A percentile compares a stretch with the other conserved stretches of the same genome.
Evolutionary conservation across 2,888 invertebrate species (phyloP).

Genomic region (Geophilus truncorum): DNA sequence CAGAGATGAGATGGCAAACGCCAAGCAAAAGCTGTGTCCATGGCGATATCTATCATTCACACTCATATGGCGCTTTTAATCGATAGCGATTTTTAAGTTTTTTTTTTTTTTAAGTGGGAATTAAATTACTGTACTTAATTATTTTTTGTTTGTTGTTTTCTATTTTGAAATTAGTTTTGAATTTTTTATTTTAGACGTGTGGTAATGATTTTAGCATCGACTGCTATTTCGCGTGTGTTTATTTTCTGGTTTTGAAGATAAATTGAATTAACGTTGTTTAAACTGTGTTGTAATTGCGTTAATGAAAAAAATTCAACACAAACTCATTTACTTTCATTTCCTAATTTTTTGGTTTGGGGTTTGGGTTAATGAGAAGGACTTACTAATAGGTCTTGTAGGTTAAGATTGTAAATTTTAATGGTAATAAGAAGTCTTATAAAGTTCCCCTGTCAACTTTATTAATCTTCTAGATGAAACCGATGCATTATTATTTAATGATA

Average conservation of each 20-base stretch:
- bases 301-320: not conserved
- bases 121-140: no score
- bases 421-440: no score
- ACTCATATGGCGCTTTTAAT: not conserved
- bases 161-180: not conserved
- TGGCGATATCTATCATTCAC: not conserved
- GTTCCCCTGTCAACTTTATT: no score
- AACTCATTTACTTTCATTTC: not conserved
- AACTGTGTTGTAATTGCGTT: not conserved
- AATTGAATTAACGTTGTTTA: not conserved
- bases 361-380: no score
- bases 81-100: no score
- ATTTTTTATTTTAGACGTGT: no score
- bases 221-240: not conserved
- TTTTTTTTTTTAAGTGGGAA: no score
- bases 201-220: not conserved
- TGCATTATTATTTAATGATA: no score
- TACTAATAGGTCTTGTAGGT: no score
- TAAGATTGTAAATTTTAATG: no score
- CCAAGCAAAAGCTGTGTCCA: not conserved
- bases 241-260: not conserved
- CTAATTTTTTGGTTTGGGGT: not conserved
- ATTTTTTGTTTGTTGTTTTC: not conserved
- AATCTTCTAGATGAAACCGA: no score
- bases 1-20: not conserved